phyloP scores from a whole-genome alignment of 2,888 invertebrate species.

The Tanytarsus gracilentus region DNA sequence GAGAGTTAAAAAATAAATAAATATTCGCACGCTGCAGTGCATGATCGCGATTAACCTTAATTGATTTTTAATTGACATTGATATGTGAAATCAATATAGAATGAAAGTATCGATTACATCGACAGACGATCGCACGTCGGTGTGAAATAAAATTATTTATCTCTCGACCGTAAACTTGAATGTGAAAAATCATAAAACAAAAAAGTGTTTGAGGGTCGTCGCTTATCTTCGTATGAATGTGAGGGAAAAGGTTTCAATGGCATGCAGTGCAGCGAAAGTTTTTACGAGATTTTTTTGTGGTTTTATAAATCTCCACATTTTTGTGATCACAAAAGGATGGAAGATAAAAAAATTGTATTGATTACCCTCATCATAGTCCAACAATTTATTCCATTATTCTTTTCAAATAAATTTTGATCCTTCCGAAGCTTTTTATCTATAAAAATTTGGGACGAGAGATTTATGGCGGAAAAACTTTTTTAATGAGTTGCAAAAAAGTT shows the following conservation, averaged over 20 bases:
- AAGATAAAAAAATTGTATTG: not conserved
- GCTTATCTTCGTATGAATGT: too few relatives aligned
- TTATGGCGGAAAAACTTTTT: too few relatives aligned
- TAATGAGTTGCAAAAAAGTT: too few relatives aligned
- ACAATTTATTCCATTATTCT: too few relatives aligned
- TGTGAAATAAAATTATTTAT: too few relatives aligned
- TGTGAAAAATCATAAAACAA: too few relatives aligned
- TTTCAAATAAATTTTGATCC: not conserved
- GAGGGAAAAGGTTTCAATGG: too few relatives aligned
- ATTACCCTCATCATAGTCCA: not conserved
- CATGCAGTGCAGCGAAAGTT: not conserved
- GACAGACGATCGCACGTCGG: not conserved
- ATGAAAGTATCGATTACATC: not conserved
- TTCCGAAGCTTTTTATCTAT: not conserved
- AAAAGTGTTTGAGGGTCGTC: too few relatives aligned
- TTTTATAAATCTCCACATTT: not conserved
- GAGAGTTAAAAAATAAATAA: too few relatives aligned
- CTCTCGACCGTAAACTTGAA: too few relatives aligned
- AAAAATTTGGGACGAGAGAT: too few relatives aligned
- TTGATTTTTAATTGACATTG: conserved; percentile 24
- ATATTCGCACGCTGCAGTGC: too few relatives aligned
- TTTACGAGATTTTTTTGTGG: not conserved
- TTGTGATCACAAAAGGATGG: not conserved
- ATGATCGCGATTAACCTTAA: conserved; percentile 15
- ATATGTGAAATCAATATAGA: conserved; percentile 15